phyloP scores from a whole-genome alignment of 2,797 vertebrate genomes.

The Phalanger gymnotis region DNA sequence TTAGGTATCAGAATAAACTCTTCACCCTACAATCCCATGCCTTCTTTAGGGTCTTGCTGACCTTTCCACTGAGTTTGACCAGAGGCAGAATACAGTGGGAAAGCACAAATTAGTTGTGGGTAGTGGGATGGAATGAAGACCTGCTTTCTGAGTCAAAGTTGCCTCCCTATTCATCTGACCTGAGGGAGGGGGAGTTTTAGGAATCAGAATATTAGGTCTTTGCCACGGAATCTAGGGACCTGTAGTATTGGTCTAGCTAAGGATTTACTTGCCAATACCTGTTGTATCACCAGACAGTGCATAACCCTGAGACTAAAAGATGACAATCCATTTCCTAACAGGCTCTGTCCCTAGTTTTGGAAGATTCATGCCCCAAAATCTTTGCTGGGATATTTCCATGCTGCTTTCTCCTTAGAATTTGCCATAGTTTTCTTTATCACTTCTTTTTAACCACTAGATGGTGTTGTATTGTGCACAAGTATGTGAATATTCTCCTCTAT shows the following conservation, averaged over 20 bases:
- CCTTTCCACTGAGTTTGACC: background rate
- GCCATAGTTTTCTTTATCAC: background rate
- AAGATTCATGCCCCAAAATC: background rate
- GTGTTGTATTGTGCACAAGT: background rate
- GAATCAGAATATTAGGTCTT: background rate
- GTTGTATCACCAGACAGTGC: background rate
- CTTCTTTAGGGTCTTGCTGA: background rate
- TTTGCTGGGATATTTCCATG: background rate
- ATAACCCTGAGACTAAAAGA: background rate
- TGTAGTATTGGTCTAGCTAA: background rate
- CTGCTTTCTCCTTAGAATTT: background rate
- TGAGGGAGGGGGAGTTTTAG: background rate
- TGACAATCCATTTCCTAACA: background rate
- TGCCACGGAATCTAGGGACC: background rate
- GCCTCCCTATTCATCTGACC: background rate
- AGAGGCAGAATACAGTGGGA: background rate
- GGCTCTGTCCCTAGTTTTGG: background rate
- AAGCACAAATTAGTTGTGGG: background rate
- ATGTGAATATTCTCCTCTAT: background rate
- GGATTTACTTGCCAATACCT: background rate
- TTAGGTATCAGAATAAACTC: background rate
- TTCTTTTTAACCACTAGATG: background rate
- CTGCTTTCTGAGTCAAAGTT: background rate
- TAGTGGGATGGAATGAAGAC: background rate
- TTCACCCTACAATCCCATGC: background rate